Base-by-base conservation (phyloP, 2,113 vertebrate species). In the Neotoma lepida region DNA sequence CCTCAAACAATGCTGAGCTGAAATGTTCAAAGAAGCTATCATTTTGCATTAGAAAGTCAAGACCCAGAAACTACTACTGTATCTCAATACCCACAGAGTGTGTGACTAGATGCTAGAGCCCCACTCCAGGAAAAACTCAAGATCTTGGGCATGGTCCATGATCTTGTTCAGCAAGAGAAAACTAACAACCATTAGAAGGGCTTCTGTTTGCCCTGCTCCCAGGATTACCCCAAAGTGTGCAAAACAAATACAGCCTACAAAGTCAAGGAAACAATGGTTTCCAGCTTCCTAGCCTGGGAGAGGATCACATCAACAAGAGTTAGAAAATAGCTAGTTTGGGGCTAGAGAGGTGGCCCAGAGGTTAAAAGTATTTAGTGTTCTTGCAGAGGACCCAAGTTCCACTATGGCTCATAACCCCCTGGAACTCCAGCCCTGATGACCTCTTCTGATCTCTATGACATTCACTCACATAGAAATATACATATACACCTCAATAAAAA, bases 171-270 rank as follows among this genome's bases (percentile, higher is more conserved):
- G 39, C 33, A 77, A 28, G 24, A 68, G 68, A 63, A 89, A 93
- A 84, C 61, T 6, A 64, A 39, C 8, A 68, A n/a, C 39, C 49
- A 15, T 63, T n/a, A 93, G 54, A 91, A 54, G 10, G 9, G 39
- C 61, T 94, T 81, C 64, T 90, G 17, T 41, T 95, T 96, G 64
- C 74, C 51, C 64, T 91, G 66, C 61, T 88, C 88, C 35, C 28
- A 35, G 0, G 2, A 33, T 17, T 68, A 88, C 95, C 64, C 4
- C 61, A 81, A 89, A 84, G 54, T 56, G 24, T 94, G n/a, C 70
- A 44, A 66, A 73, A 73, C 71, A 86, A 86, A 70, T 61, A 35
- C 20, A 89, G 22, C 20, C 66, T 78, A n/a, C 64, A 87, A 61
- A 86, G 35, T 68, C 74, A 56, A 24, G 64, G 39, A 70, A 89